A percentile compares a stretch with the other conserved stretches of the same genome.
These are phyloP conservation scores for Zapornia atra DNA, from an alignment of 2,113 vertebrate species.

Conservation along the genomic window DNA sequence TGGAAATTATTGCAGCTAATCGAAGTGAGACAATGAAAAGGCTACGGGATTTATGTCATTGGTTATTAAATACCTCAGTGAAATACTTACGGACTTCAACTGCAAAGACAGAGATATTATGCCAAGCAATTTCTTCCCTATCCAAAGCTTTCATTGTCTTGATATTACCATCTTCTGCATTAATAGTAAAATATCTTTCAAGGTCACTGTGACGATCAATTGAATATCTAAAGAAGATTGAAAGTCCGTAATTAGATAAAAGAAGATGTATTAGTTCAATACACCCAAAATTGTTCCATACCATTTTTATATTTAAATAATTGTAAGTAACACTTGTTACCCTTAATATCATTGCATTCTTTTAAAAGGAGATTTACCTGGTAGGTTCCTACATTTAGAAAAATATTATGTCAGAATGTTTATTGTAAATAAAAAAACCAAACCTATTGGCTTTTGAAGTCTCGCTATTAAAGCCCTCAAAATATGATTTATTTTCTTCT, in stretches of 20 bases:
- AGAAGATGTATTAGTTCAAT: slow-evolving; percentile 11
- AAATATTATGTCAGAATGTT: slow-evolving; percentile 20
- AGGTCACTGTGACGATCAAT: slow-evolving; percentile 95
- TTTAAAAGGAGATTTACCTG: slow-evolving; percentile 21
- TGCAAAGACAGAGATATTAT: slow-evolving; percentile 95
- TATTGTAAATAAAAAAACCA: slow-evolving; percentile 45
- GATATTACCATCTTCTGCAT: slow-evolving; percentile 90
- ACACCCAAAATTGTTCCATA: slow-evolving; percentile 24
- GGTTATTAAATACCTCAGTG: neutral
- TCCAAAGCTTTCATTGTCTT: slow-evolving; percentile 90
- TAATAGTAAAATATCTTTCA: slow-evolving; percentile 92
- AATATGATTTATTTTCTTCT: neutral
- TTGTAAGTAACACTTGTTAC: neutral
- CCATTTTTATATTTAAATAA: slow-evolving; percentile 21
- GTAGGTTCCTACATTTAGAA: neutral
- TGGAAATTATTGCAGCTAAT: neutral
- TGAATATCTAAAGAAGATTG: slow-evolving; percentile 85
- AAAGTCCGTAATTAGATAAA: slow-evolving; percentile 66
- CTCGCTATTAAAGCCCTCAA: neutral
- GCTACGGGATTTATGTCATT: neutral
- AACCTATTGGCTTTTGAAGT: neutral
- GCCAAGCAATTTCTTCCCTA: slow-evolving; percentile 91
- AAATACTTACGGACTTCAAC: slow-evolving; percentile 86
- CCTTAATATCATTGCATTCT: slow-evolving; percentile 14
- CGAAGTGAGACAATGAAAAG: neutral